phyloP scores from a whole-genome alignment of 2,888 invertebrate genomes.

The Ophonus ardosiacus region DNA sequence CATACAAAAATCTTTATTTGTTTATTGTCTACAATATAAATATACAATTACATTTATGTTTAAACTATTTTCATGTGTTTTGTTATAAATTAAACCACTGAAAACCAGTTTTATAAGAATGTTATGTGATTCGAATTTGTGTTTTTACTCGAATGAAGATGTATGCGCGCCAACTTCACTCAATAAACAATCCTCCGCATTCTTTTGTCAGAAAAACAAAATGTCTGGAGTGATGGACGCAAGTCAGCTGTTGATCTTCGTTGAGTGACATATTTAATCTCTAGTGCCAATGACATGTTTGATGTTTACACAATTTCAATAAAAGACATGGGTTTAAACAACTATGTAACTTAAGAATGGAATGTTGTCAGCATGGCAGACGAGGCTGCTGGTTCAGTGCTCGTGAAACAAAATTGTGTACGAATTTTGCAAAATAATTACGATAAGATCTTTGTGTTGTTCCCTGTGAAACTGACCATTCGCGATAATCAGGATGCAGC shows the following conservation, averaged over 20 bases:
- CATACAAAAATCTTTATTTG: too few species aligned
- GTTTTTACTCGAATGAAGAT: neutral
- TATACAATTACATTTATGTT: too few species aligned
- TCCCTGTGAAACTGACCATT: constrained; percentile 56
- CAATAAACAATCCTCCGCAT: constrained; percentile 4
- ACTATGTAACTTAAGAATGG: constrained; percentile 63
- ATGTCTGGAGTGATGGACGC: constrained; percentile 54
- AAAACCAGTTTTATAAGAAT: too few species aligned
- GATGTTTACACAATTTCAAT: constrained; percentile 13
- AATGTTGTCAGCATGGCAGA: constrained; percentile 61
- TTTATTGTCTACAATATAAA: too few species aligned
- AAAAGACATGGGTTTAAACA: constrained; percentile 47
- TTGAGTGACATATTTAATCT: constrained; percentile 46
- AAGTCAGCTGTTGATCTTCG: constrained; percentile 57
- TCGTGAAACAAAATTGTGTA: constrained; percentile 63
- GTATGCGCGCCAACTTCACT: neutral
- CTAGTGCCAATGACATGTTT: constrained; percentile 51
- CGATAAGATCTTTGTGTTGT: constrained; percentile 55
- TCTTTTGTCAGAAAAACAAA: constrained; percentile 50
- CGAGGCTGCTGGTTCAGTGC: constrained; percentile 62
- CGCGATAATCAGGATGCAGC: constrained; percentile 60
- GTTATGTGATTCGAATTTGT: neutral
- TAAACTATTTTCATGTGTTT: too few species aligned
- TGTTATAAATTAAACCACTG: too few species aligned
- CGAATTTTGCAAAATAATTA: constrained; percentile 62